A percentile compares a stretch with the other conserved stretches of the same genome.
Conservation (phyloP, 2,888 invertebrate species). For the Mactromeris polynyma region DNA sequence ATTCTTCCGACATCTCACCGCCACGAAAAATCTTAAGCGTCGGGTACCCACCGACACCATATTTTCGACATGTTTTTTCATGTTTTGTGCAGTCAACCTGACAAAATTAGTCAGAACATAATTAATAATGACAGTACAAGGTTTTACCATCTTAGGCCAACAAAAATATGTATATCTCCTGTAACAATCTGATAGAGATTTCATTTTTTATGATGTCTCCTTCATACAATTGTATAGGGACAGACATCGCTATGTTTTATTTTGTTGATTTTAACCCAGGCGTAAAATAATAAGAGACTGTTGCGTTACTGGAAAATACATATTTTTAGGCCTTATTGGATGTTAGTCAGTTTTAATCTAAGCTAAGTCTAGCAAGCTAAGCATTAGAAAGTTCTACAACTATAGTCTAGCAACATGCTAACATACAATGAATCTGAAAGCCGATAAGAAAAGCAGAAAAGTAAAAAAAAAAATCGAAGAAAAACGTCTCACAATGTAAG, state of each 20-base stretch:
- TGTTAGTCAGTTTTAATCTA: not conserved
- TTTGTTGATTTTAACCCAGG: too few species aligned
- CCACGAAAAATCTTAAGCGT: slow-evolving; percentile 98
- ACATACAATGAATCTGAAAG: not conserved
- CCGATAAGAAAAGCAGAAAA: not conserved
- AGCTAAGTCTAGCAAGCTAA: not conserved
- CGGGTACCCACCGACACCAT: slow-evolving; percentile 97
- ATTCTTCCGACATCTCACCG: slow-evolving; percentile 95
- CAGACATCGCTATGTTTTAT: too few species aligned
- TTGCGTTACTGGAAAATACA: not conserved
- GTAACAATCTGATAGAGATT: too few species aligned
- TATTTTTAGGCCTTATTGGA: not conserved
- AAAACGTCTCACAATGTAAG: not conserved
- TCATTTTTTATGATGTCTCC: too few species aligned
- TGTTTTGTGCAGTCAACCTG: slow-evolving; percentile 95
- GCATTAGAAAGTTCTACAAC: not conserved
- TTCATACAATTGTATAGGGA: too few species aligned
- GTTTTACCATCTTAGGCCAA: too few species aligned
- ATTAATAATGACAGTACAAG: not conserved
- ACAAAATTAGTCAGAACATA: not conserved
- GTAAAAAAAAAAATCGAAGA: not conserved
- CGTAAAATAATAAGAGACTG: too few species aligned
- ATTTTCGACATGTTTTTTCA: slow-evolving; percentile 95
- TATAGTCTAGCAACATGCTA: not conserved
- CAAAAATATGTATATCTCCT: too few species aligned